Base-by-base conservation (phyloP, 1,140 invertebrate species). In the Stratiolaelaps scimitus region DNA sequence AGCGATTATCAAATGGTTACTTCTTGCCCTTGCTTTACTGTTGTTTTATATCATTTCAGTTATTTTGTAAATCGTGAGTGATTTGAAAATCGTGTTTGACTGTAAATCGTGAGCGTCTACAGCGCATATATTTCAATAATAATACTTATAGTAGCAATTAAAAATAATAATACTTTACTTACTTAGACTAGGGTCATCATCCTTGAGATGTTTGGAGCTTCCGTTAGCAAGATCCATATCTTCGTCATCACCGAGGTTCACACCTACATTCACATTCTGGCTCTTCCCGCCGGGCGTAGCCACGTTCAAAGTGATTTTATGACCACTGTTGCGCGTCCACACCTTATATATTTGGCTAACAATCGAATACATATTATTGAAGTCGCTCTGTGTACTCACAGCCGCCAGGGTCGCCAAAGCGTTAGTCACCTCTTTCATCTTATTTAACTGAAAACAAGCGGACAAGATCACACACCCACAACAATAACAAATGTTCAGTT, bases 351-450 rank as follows among this genome's bases (percentile, higher is more conserved):
- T n/a, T 23, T 60, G 53, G 34, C 34, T 60, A 34, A 60, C 34
- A 17, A 60, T 34, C 15, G 53, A 29, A 23, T 29, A 60, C 53
- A 60, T 60, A 23, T 60, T 60, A 34, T 60, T 60, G 53, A 60
- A 60, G 53, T 60, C 53, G 26, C 26, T 26, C 10, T 60, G 53
- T 29, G 26, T 60, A 34, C 53, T 60, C n/a, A 60, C 53, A 6
- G 53, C 53, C 20, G 53, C 53, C 17, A 60, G 53, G 23, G 53
- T 60, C 53, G 53, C 53, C 4, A 60, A 26, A 1, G 26, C 53
- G 53, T 60, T 60, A 34, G 53, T 60, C 13, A 60, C 34, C 53
- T 60, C 53, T 60, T 34, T 26, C 53, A 60, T 60, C 26, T 60
- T 60, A 17, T 26, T 34, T 15, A 60, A 26, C 53, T 60, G 53